Evolutionary conservation across 2,797 vertebrate genomes (phyloP), one percentile per base, ranked within the genome.

Genomic region (Craterocephalus amniculus): DNA sequence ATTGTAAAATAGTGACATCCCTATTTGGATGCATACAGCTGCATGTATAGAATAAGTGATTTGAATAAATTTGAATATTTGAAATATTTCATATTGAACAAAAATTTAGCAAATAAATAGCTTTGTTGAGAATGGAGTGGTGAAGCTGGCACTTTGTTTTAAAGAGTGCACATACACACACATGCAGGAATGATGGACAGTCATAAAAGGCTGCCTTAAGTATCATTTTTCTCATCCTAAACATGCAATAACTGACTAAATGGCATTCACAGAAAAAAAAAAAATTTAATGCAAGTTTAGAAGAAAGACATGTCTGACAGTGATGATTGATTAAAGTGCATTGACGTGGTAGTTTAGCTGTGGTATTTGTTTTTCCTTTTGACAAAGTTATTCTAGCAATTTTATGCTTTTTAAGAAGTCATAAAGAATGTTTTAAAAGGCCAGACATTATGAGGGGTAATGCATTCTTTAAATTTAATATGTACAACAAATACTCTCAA

Each of bases 381-480:
- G 35, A 49, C 45, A 49, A 34, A 13, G 10, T 48, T 58, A 0
- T 12, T 54, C 38, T 32, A 14, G 45, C 6, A 2, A 57, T 20
- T 72, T 64, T 61, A 13, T 56, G 45, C 34, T 27, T 4, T 38
- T 59, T 27, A 63, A 36, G 63, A 60, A 20, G 12, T 35, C 52
- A 54, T 27, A 12, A 59, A 49, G n/a, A 67, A 59, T 56, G 29
- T 45, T 57, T 52, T 29, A 35, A 24, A 51, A 40, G 43, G 31
- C 38, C 16, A 13, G 2, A 45, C 48, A 61, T 52, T 24, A 49
- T 20, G 3, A 22, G 51, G 49, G 43, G 12, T 45, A 45, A 48
- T 29, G 63, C 27, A 59, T 7, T 58, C 58, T 70, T 83, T 64
- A 13, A 18, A n/a, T 55, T 29, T 55, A 14, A 81, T 57, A 24